Conservation (phyloP, 2,888 invertebrate genomes). For the Archips xylosteana region DNA sequence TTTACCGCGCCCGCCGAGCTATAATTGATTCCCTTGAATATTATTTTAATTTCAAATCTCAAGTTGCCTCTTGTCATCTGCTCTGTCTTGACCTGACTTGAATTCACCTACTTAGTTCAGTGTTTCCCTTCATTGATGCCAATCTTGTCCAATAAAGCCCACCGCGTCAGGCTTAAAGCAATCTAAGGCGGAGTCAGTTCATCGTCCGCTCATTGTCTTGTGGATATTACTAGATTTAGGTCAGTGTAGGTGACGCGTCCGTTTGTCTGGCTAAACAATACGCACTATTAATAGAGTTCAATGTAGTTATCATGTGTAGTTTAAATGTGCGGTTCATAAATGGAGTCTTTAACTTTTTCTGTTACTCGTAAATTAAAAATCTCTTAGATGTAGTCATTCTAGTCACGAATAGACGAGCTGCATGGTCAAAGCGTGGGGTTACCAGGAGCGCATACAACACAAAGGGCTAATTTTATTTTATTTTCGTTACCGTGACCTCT, state of each 20-base stretch:
- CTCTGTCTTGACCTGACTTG: background rate
- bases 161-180: constrained; percentile 34
- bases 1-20: constrained; percentile 7
- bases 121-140: constrained; percentile 32
- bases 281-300: constrained; percentile 23
- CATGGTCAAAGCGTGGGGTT: constrained; percentile 17
- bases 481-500: constrained; percentile 27
- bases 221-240: constrained; percentile 51
- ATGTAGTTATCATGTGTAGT: constrained; percentile 5
- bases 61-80: background rate
- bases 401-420: constrained; percentile 18
- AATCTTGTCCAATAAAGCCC: constrained; percentile 31
- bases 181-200: constrained; percentile 50
- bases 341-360: background rate
- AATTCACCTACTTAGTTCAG: background rate
- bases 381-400: constrained; percentile 2
- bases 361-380: background rate
- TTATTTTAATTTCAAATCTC: background rate
- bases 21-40: constrained; percentile 4
- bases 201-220: constrained; percentile 47
- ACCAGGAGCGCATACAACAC: constrained; percentile 20
- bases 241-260: constrained; percentile 53
- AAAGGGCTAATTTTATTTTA: constrained; percentile 28
- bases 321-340: background rate
- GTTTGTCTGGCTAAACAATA: constrained; percentile 44